Conservation (phyloP, 2,888 invertebrate genomes). For the Odiellus spinosus region DNA sequence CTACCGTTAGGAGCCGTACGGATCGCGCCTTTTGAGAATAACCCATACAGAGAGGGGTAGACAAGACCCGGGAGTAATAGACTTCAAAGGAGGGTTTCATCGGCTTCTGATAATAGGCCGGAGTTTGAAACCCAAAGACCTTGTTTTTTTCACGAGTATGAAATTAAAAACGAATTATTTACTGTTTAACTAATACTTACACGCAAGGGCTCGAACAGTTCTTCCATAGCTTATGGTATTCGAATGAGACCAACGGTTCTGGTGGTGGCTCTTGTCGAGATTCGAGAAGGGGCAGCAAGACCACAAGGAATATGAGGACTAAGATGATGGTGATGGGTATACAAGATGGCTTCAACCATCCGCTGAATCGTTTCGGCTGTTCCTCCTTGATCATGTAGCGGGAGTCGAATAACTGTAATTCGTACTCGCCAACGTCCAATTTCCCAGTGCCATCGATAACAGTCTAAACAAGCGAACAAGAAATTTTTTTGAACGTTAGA, state of each 20-base stretch:
- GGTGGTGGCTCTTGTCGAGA: constrained; percentile 24
- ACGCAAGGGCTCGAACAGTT: constrained; percentile 15
- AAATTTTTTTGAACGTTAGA: no score
- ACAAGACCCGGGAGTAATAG: no score
- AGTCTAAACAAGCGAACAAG: constrained; percentile 13
- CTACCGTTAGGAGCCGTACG: no score
- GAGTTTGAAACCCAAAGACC: not conserved
- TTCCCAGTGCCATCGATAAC: constrained; percentile 17
- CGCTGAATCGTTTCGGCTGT: constrained; percentile 12
- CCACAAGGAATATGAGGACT: constrained; percentile 58
- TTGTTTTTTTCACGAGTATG: not conserved
- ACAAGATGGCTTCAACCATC: constrained; percentile 46
- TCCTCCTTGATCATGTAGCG: constrained; percentile 45
- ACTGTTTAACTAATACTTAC: no score
- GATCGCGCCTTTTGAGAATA: no score
- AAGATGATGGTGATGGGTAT: constrained; percentile 66
- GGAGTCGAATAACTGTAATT: constrained; percentile 47
- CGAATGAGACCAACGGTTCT: constrained; percentile 9
- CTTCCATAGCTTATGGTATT: constrained; percentile 13
- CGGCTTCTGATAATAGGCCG: no score
- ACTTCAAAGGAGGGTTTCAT: no score
- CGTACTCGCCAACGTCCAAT: constrained; percentile 16
- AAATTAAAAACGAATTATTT: not conserved
- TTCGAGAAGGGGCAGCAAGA: constrained; percentile 54
- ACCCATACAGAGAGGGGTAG: no score